Evolutionary conservation across 1,140 invertebrate species (phyloP).

Genomic region (Trichoplusia ni): DNA sequence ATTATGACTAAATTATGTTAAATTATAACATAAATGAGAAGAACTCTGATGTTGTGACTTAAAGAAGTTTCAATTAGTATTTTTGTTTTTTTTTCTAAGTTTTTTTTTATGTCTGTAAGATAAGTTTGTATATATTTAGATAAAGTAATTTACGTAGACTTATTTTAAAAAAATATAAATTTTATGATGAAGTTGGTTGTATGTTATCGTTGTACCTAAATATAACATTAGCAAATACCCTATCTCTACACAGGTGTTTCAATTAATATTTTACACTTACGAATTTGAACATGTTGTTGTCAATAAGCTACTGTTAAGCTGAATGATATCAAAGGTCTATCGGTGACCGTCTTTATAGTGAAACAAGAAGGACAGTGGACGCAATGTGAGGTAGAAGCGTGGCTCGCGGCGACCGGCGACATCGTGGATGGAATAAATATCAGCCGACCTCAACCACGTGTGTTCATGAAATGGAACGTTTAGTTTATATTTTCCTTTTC

Average conservation of each 20-base stretch:
- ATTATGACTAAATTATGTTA: background rate
- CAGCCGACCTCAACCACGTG: background rate
- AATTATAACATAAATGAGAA: too few relatives aligned
- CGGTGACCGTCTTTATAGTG: slow-evolving; percentile 47
- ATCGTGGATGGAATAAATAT: slow-evolving; percentile 5
- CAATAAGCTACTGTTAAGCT: slow-evolving; percentile 33
- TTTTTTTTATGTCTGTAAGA: too few relatives aligned
- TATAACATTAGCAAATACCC: background rate
- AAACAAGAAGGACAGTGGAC: slow-evolving; percentile 43
- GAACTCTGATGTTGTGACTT: too few relatives aligned
- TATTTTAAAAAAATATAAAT: too few relatives aligned
- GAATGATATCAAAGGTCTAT: slow-evolving; percentile 42
- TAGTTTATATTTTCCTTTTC: too few relatives aligned
- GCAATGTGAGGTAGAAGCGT: slow-evolving; percentile 25
- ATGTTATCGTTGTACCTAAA: background rate
- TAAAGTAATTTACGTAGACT: too few relatives aligned
- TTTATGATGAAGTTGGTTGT: too few relatives aligned
- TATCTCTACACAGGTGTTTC: background rate
- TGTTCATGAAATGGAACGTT: too few relatives aligned
- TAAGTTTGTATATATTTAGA: too few relatives aligned
- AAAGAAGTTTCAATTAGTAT: too few relatives aligned
- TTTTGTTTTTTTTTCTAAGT: too few relatives aligned
- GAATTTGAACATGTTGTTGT: slow-evolving; percentile 35
- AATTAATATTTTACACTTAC: background rate
- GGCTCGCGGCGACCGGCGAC: background rate